These are phyloP conservation scores for Galerucella pusilla DNA, from an alignment of 2,888 invertebrate genomes.

Conservation along the genomic window DNA sequence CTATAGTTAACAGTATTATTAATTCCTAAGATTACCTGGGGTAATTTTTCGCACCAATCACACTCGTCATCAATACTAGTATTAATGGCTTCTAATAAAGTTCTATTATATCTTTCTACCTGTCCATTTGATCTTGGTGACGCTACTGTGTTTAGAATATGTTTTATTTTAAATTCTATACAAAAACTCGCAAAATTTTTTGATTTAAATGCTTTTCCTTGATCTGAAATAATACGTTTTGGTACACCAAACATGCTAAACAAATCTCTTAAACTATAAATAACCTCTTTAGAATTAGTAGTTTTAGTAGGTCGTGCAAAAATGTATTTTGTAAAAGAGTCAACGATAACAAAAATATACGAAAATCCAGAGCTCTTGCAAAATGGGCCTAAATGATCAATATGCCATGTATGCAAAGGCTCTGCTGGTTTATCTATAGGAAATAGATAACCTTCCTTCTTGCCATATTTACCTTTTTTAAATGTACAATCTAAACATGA, in stretches of 20 bases:
- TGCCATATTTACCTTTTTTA: constrained; percentile 32
- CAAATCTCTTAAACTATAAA: too few species aligned
- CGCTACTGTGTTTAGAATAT: constrained; percentile 22
- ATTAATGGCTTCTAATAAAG: not conserved
- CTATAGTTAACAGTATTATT: too few species aligned
- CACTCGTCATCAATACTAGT: too few species aligned
- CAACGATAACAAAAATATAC: too few species aligned
- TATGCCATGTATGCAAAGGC: constrained; percentile 42
- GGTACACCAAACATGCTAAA: constrained; percentile 14
- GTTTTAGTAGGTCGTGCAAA: too few species aligned
- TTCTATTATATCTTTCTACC: constrained; percentile 34
- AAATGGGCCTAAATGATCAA: constrained; percentile 42
- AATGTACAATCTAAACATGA: constrained; percentile 27
- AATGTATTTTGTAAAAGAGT: too few species aligned
- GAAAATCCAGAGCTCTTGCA: constrained; percentile 17
- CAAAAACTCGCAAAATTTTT: constrained; percentile 21
- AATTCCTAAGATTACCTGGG: too few species aligned
- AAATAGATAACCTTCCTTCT: constrained; percentile 29
- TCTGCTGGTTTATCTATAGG: constrained; percentile 37
- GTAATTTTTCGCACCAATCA: too few species aligned
- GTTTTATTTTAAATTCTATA: constrained; percentile 3
- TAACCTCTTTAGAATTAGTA: too few species aligned
- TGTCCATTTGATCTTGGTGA: constrained; percentile 35
- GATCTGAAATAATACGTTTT: constrained; percentile 2
- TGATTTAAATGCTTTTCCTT: constrained; percentile 8